Evolutionary conservation across 2,797 vertebrate genomes (phyloP).

Genomic region (Acipenser ruthenus): DNA sequence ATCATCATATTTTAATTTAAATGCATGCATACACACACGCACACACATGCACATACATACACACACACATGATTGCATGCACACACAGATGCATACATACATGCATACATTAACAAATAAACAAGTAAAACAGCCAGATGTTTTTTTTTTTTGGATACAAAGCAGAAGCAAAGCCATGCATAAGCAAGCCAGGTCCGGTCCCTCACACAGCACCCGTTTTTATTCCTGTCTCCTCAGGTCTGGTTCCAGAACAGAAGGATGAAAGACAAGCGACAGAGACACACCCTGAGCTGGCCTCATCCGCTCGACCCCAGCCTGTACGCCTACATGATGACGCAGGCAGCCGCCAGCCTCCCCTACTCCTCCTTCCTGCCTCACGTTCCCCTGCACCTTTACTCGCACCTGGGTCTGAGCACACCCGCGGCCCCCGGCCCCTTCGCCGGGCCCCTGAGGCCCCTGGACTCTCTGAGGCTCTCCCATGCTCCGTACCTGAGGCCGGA

Average conservation of each 20-base stretch:
- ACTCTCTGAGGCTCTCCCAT: slow-evolving; percentile 40
- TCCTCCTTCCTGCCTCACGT: slow-evolving; percentile 39
- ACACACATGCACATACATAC: no score
- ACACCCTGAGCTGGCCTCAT: slow-evolving; percentile 47
- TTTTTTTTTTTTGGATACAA: slow-evolving; percentile 26
- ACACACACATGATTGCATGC: no score
- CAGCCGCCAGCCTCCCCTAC: slow-evolving; percentile 35
- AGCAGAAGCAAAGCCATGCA: slow-evolving; percentile 7
- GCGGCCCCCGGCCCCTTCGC: slow-evolving; percentile 36
- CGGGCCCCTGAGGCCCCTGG: slow-evolving; percentile 34
- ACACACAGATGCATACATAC: no score
- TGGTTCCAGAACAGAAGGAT: slow-evolving; percentile 67
- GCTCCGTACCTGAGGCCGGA: slow-evolving; percentile 29
- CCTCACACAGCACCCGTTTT: neutral
- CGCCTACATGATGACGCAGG: slow-evolving; percentile 46
- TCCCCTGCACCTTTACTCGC: slow-evolving; percentile 45
- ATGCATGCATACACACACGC: no score
- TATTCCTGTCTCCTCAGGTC: slow-evolving; percentile 25
- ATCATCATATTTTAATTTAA: no score
- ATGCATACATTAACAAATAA: no score
- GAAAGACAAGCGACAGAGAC: slow-evolving; percentile 61
- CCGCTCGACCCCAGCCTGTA: slow-evolving; percentile 46
- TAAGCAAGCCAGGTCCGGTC: neutral
- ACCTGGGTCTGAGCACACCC: slow-evolving; percentile 32
- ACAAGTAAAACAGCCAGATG: slow-evolving; percentile 21